Base-by-base conservation (phyloP, 2,888 invertebrate species). In the Brachyptera risi region DNA sequence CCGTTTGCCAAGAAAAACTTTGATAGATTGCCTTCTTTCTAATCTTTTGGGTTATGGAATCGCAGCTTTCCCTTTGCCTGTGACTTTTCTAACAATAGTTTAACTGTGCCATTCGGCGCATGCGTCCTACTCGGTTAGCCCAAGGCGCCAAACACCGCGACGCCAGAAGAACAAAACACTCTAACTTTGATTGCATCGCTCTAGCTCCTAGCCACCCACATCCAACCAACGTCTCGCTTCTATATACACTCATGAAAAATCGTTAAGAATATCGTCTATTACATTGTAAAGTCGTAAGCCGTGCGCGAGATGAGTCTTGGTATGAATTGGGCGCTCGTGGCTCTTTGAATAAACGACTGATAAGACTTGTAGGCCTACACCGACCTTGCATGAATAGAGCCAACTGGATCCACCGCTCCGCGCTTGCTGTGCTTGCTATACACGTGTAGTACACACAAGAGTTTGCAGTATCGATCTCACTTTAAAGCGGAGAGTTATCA, bases 111-210 rank as follows among this genome's bases (percentile, higher is more conserved):
- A 27, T 31, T 15, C 13, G 21, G 37, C 54, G 54, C 54, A 13
- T 54, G 54, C 51, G 27, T 19, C 3, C 19, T 5, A 27, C 31
- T 31, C 51, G 31, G 21, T 23, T 21, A 47, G 47, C 47, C 13
- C 9, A 13, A 17, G 51, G 51, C 51, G 51, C 51, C 51, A 27
- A 51, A 40, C 40, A 15, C 15, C 40, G n/a, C 51, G 51, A 51
- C 51, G 51, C 51, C 51, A 51, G 31, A 51, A 31, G 26, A 51
- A 51, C 51, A 51, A 51, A 51, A 35, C 51, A 27, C 51, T 51
- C 26, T 15, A 26, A 51, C 27, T 51, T 51, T 51, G 51, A 51
- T 51, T 51, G 51, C 51, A 51, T 5, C 51, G 21, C 47, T 1
- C 2, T n/a, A 47, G 21, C 47, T n/a, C n/a, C n/a, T n/a, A 47